phyloP scores from a whole-genome alignment of 2,888 invertebrate species.

The Chrysotoxum bicinctum region DNA sequence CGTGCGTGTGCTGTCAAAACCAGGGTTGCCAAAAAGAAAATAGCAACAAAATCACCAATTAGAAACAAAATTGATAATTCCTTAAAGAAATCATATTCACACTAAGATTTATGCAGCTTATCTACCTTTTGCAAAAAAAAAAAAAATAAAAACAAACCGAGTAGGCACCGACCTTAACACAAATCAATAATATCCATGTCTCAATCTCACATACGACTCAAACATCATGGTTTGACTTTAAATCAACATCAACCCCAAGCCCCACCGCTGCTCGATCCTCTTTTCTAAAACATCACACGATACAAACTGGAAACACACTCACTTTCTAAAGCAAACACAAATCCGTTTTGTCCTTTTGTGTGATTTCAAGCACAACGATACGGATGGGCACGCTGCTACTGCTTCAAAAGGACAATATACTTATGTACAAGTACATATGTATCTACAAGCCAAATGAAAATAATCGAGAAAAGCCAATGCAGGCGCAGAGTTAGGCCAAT shows the following conservation, averaged over 20 bases:
- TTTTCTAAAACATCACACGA: slow-evolving; percentile 2
- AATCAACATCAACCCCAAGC: slow-evolving; percentile 34
- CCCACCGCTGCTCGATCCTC: background rate
- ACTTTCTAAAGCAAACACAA: slow-evolving; percentile 50
- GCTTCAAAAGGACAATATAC: slow-evolving; percentile 19
- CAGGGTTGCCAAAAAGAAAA: too few species aligned
- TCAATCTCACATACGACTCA: slow-evolving; percentile 46
- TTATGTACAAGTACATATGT: too few species aligned
- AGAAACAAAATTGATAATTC: too few species aligned
- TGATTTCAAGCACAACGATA: slow-evolving; percentile 61
- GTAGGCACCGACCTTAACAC: background rate
- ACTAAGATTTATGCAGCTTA: too few species aligned
- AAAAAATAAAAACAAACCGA: background rate
- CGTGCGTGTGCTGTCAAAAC: too few species aligned
- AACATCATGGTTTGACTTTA: slow-evolving; percentile 58
- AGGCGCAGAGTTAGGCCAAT: slow-evolving; percentile 66
- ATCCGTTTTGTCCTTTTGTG: slow-evolving; percentile 65
- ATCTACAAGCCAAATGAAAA: slow-evolving; percentile 48
- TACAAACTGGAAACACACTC: slow-evolving; percentile 11
- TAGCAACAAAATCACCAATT: too few species aligned
- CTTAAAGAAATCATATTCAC: too few species aligned
- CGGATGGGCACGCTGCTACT: slow-evolving; percentile 46
- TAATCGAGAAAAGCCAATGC: slow-evolving; percentile 70
- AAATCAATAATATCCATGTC: slow-evolving; percentile 48
- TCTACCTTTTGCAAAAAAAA: background rate